Evolutionary conservation across 2,797 vertebrate species (phyloP), one percentile per base, ranked within the genome.

Genomic region (Chaunax sp.): DNA sequence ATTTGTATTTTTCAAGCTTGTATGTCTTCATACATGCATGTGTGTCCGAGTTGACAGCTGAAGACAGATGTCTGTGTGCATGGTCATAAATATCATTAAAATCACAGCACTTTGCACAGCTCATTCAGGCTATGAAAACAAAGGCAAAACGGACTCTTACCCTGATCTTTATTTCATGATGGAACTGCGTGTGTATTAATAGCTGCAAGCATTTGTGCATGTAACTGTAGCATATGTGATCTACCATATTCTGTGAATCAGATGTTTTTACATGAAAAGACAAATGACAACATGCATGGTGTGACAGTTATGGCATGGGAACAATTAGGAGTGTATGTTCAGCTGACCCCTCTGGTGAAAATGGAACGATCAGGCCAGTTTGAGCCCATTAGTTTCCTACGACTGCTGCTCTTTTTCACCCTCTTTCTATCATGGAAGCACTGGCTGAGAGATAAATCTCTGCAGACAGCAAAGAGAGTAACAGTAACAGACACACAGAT

Each of bases 41-140:
- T 64, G 62, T 23, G 43, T 58, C 19, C 38, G 56, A 61, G 40
- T 18, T 62, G 64, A 62, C 72, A 75, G 72, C 64, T 53, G 72
- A 66, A 83, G 76, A 75, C 69, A 49, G 59, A 72, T 72, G 62
- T 72, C 49, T 50, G 52, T 60, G 25, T 26, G 35, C 64, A 47
- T 22, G 1, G 67, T 78, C 78, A 79, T 86, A 74, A 82, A 87
- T 85, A 82, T 77, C 80, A 86, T 85, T 77, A 82, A 87, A 80
- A 52, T 81, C 79, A 84, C 75, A 83, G 68, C 74, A 80, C 75
- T 87, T 85, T 83, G 72, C 77, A 74, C 61, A 72, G 72, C 64
- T 80, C 67, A 73, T 68, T 64, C 61, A 57, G 77, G 19, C 81
- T 75, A 57, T 83, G 71, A 84, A 75, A 88, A 87, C 80, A 85